Percentiles rank a stretch among this genome's conserved stretches.
These are phyloP conservation scores for Diplolepis rosae DNA, from an alignment of 2,888 invertebrate species.

Conservation along the genomic window DNA sequence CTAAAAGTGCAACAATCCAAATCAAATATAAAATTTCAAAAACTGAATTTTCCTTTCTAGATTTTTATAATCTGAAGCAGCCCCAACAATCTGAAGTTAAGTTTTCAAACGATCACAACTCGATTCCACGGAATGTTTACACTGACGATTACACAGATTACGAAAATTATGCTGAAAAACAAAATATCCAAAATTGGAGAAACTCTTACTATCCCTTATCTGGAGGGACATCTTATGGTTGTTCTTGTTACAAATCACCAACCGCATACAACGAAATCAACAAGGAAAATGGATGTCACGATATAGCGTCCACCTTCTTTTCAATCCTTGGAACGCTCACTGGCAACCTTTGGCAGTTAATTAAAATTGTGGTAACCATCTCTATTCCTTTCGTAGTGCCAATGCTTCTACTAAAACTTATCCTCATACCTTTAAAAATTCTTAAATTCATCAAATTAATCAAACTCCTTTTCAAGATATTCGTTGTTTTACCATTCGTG, in stretches of 20 bases:
- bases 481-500: constrained; percentile 54
- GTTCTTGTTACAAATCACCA: background rate
- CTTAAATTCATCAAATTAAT: constrained; percentile 53
- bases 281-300: constrained; percentile 39
- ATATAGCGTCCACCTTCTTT: constrained; percentile 37
- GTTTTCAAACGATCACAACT: background rate
- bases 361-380: constrained; percentile 46
- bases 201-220: background rate
- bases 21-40: background rate
- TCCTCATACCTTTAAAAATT: constrained; percentile 51
- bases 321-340: constrained; percentile 41
- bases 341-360: constrained; percentile 47
- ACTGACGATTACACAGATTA: background rate
- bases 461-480: constrained; percentile 53
- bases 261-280: background rate
- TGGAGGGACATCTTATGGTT: background rate
- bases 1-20: background rate
- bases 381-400: constrained; percentile 51
- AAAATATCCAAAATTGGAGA: background rate
- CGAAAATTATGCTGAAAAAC: background rate
- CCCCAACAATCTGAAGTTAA: background rate
- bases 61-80: constrained; percentile 5
- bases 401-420: constrained; percentile 48
- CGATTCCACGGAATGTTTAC: background rate
- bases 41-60: background rate